Conservation (phyloP, 2,888 invertebrate genomes). For the Platycnemis pennipes region DNA sequence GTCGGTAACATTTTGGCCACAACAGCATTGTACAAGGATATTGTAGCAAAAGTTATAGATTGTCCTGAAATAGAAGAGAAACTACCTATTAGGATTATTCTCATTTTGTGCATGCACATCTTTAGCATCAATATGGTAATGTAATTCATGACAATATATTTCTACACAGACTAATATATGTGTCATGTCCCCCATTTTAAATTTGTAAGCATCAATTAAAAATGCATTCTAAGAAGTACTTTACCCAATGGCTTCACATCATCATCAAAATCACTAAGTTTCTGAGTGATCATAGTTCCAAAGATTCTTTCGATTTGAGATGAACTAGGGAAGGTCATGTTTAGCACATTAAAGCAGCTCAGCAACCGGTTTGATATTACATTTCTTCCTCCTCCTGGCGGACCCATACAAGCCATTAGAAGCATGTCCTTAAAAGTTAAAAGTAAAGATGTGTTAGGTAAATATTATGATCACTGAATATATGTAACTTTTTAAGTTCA, state of each 20-base stretch:
- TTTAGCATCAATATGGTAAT: no score
- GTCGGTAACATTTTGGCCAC: slow-evolving; percentile 90
- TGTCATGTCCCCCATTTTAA: neutral
- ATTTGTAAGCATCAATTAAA: neutral
- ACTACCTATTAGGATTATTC: no score
- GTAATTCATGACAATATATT: no score
- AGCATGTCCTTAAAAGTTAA: slow-evolving; percentile 84
- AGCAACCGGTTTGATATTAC: slow-evolving; percentile 88
- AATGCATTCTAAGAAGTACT: slow-evolving; percentile 70
- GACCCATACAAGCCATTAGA: slow-evolving; percentile 90
- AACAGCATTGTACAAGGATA: slow-evolving; percentile 89
- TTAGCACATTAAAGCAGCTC: slow-evolving; percentile 88
- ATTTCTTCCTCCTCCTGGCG: slow-evolving; percentile 93
- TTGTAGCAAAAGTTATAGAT: slow-evolving; percentile 86
- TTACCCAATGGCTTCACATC: slow-evolving; percentile 88
- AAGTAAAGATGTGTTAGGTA: no score
- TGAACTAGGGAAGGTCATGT: slow-evolving; percentile 91
- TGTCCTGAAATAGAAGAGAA: slow-evolving; percentile 79
- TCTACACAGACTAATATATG: no score
- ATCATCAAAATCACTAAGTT: slow-evolving; percentile 88
- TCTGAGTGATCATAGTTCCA: slow-evolving; percentile 91
- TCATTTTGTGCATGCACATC: no score
- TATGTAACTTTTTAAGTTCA: no score
- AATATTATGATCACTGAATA: no score
- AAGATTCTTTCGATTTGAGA: slow-evolving; percentile 90